A percentile compares a stretch with the other conserved stretches of the same genome.
Evolutionary conservation across 2,113 vertebrate genomes (phyloP).

Genomic region (Lophochroa leadbeateri): DNA sequence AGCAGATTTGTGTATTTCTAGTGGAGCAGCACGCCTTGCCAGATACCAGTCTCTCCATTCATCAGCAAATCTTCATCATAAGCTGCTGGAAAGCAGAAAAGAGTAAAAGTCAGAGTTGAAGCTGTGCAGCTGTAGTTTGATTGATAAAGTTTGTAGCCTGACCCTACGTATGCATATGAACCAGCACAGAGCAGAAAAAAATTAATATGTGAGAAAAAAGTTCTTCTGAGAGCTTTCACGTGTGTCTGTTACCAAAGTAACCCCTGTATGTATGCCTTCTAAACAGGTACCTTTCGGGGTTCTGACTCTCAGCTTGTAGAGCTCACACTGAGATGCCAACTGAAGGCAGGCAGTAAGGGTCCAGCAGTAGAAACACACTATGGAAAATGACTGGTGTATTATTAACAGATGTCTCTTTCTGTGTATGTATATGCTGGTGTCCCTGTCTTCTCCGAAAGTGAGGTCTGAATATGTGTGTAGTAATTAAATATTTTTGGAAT

Average conservation of each 20-base stretch:
- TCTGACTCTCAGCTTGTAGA: background rate
- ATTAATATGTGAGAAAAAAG: background rate
- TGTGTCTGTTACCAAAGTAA: slow-evolving; percentile 23
- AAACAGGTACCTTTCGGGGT: background rate
- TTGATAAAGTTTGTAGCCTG: slow-evolving; percentile 14
- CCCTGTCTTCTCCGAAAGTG: background rate
- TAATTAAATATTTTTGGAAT: background rate
- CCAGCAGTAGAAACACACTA: background rate
- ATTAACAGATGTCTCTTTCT: background rate
- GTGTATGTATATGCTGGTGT: background rate
- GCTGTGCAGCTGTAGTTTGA: background rate
- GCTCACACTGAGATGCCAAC: background rate
- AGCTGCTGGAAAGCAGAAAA: slow-evolving; percentile 3
- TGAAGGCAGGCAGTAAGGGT: background rate
- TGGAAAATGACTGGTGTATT: background rate
- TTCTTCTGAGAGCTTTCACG: background rate
- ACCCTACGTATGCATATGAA: background rate
- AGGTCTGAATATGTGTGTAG: background rate
- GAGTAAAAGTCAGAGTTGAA: background rate
- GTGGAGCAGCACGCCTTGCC: background rate
- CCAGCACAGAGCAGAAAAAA: background rate
- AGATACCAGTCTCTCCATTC: background rate
- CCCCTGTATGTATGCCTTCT: background rate
- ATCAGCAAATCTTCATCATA: background rate
- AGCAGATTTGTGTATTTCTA: background rate